These are phyloP conservation scores for Sphenopsis melanotis DNA, from an alignment of 2,797 vertebrate species.

Conservation along the genomic window DNA sequence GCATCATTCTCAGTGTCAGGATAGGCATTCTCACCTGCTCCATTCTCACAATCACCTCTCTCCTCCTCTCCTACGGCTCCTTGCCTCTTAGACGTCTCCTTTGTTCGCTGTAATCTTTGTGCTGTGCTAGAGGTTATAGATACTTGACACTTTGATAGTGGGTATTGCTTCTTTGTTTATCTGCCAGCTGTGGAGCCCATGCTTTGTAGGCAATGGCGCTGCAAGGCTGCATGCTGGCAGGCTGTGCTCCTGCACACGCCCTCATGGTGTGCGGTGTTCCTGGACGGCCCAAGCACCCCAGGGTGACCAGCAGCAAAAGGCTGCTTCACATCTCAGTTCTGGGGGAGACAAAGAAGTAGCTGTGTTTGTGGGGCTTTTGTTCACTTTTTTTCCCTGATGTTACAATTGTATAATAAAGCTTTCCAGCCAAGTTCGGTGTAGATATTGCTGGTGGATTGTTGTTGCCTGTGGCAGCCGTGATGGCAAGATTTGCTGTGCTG, in stretches of 20 bases:
- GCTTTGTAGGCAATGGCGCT: accelerated
- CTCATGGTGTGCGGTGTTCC: accelerated
- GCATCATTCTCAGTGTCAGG: not conserved
- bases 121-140: conserved; percentile 12
- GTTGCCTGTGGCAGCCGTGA: conserved; percentile 21
- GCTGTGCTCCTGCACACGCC: not conserved
- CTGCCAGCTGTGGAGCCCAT: not conserved
- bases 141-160: conserved; percentile 2
- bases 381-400: not conserved
- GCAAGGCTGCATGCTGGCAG: not conserved
- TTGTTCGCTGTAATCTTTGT: conserved; percentile 1
- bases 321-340: accelerated
- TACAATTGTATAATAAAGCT: conserved; percentile 41
- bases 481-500: conserved; percentile 24
- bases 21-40: conserved; percentile 1
- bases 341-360: not conserved
- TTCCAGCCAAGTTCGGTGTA: not conserved
- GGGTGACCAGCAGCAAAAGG: not conserved
- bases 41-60: not conserved
- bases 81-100: not conserved
- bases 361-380: not conserved
- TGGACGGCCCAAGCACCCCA: not conserved
- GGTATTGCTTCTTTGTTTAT: conserved; percentile 28
- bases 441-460: conserved; percentile 52
- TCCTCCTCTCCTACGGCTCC: not conserved